A percentile compares a stretch with the other conserved stretches of the same genome.
Conservation (phyloP, 2,888 invertebrate genomes). For the Diplolepis rosae region DNA sequence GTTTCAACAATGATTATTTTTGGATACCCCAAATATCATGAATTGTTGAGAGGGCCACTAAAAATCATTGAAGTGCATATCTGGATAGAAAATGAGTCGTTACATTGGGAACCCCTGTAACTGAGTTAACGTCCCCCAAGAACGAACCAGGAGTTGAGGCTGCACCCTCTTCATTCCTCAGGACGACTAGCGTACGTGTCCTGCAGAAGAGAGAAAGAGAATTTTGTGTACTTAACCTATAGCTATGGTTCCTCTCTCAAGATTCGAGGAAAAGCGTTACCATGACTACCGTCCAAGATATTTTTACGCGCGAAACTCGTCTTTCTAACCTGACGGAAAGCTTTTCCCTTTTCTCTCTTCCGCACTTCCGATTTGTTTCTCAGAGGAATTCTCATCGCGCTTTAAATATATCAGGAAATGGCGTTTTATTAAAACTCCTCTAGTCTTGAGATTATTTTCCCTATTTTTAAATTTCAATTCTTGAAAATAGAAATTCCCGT, state of each 20-base stretch:
- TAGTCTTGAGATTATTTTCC: not conserved
- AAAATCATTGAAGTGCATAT: not conserved
- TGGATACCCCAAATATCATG: not conserved
- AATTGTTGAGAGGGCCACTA: not conserved
- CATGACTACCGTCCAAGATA: constrained; percentile 61
- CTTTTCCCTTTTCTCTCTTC: constrained; percentile 10
- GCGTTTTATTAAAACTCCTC: not conserved
- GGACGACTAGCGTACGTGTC: constrained; percentile 61
- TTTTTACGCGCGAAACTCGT: constrained; percentile 48
- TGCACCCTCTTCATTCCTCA: constrained; percentile 63
- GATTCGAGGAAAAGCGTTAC: constrained; percentile 61
- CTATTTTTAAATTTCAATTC: not conserved
- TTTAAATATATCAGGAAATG: not conserved
- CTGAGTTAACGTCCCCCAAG: constrained; percentile 64
- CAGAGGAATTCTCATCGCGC: not conserved
- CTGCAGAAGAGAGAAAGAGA: constrained; percentile 52
- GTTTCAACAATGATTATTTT: not conserved
- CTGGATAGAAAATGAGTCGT: constrained; percentile 22
- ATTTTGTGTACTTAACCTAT: constrained; percentile 31
- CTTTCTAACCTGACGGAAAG: constrained; percentile 18
- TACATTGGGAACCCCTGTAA: constrained; percentile 64
- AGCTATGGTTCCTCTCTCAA: constrained; percentile 50
- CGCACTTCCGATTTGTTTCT: constrained; percentile 16
- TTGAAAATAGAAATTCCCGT: too few relatives aligned
- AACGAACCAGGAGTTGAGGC: constrained; percentile 51